Evolutionary conservation across 2,113 vertebrate species (phyloP).

Genomic region (Rousettus leschenaultii): DNA sequence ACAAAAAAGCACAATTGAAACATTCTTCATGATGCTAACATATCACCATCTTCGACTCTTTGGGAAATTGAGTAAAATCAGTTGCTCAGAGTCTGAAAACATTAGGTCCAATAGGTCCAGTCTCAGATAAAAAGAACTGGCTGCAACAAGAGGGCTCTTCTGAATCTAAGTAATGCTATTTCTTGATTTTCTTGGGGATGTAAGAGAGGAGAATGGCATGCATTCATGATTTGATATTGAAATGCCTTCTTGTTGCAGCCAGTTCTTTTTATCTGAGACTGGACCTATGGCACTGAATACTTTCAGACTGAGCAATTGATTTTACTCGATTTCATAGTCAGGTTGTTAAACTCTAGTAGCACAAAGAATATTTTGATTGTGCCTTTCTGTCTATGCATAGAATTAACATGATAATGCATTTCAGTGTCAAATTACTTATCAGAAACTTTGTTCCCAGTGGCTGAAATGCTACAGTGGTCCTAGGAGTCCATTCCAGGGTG

Average conservation of each 20-base stretch:
- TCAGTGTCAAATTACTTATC: neutral
- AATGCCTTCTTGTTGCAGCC: neutral
- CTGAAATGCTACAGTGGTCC: neutral
- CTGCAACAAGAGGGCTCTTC: neutral
- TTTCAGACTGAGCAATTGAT: constrained; percentile 4
- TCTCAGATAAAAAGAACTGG: neutral
- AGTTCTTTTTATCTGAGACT: neutral
- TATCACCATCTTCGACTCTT: neutral
- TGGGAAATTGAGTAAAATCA: neutral
- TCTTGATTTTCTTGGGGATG: neutral
- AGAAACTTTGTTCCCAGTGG: neutral
- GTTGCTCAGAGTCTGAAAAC: neutral
- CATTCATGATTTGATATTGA: neutral
- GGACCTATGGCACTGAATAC: neutral
- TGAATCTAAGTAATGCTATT: neutral
- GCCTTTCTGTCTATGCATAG: neutral
- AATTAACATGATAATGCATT: neutral
- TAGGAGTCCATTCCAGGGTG: neutral
- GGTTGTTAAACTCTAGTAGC: neutral
- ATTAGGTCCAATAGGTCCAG: neutral
- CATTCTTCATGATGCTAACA: neutral
- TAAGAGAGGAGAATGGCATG: neutral
- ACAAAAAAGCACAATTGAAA: neutral
- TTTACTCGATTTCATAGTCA: neutral
- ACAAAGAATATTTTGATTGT: neutral